Evolutionary conservation across 2,888 invertebrate species (phyloP).

Genomic region (Lasioglossum morio): DNA sequence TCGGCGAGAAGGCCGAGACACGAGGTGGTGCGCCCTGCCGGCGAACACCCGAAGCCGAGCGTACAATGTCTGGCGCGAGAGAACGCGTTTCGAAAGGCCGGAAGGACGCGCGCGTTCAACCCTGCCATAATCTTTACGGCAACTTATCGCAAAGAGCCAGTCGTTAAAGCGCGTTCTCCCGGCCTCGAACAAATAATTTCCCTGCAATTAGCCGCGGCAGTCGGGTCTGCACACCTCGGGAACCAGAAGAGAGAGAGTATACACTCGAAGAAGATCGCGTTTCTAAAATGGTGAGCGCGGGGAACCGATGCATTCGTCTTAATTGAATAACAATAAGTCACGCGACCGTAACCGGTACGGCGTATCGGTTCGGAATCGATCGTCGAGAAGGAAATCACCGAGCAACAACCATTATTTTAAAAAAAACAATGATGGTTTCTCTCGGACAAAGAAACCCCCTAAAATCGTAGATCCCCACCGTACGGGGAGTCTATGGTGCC

Average conservation of each 20-base stretch:
- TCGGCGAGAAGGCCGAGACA: slow-evolving; percentile 36
- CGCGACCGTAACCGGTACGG: slow-evolving; percentile 5
- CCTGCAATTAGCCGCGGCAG: slow-evolving; percentile 18
- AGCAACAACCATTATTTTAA: neutral
- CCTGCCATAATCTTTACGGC: slow-evolving; percentile 66
- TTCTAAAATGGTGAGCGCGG: slow-evolving; percentile 11
- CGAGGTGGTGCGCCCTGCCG: slow-evolving; percentile 69
- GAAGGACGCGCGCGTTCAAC: slow-evolving; percentile 68
- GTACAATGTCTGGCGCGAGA: slow-evolving; percentile 67
- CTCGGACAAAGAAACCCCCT: slow-evolving; percentile 62
- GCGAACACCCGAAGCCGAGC: slow-evolving; percentile 52
- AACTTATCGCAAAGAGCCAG: slow-evolving; percentile 61
- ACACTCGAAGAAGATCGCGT: neutral
- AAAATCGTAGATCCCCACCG: neutral
- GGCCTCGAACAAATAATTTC: slow-evolving; percentile 45
- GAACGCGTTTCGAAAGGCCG: slow-evolving; percentile 70
- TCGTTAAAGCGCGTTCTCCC: slow-evolving; percentile 59
- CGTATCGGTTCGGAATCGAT: neutral
- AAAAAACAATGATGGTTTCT: slow-evolving; percentile 52
- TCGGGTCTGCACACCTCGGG: slow-evolving; percentile 9
- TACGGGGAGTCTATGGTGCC: neutral
- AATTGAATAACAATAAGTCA: slow-evolving; percentile 36
- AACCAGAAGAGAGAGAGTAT: neutral
- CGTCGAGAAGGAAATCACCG: neutral
- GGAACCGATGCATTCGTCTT: slow-evolving; percentile 7